Base-by-base conservation (phyloP, 2,113 vertebrate species). In the Pteropus alecto region DNA sequence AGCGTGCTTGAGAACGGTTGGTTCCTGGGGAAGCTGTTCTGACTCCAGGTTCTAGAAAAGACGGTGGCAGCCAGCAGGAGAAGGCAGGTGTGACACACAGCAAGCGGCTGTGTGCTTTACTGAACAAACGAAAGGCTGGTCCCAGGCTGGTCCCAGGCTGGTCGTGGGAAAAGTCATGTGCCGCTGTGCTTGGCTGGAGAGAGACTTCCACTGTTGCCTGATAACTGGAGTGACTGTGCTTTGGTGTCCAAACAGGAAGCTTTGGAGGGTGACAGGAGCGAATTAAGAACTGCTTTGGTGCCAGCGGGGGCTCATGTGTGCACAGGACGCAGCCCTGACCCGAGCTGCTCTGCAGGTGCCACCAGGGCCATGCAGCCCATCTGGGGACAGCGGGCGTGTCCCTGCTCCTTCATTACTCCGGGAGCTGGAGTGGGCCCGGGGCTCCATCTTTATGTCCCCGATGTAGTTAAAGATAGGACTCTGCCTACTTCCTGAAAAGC, bases 11-110 rank as follows among this genome's bases (percentile, higher is more conserved):
- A 24, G 48, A 13, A 7, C 16, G 2, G 65, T 21, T 43, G 70
- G 48, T 28, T 46, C 43, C 1, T 46, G 4, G 35, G 41, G 51
- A 60, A 46, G 46, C 26, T 56, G 14, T 63, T 33, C 26, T 6
- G 60, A 60, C 30, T 60, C n/a, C 46, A 15, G 63, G 26, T 71
- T 81, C 51, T 41, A 28, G 63, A 26, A 21, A 1, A 26, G 16
- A 5, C 0, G 1, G 2, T 3, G 4, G 79, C 38, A 14, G 78
- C 9, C 5, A 0, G 9, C 0, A 3, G 10, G 21, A 24, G 26
- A 9, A 28, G 74, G 46, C 14, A 12, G 46, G 63, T 21, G 15
- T 19, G 71, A 24, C 10, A 3, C 22, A 21, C 9, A 43, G 46
- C 11, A 35, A 8, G 19, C 11, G 54, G 78, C 76, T 24, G 3